Conservation (phyloP, 2,113 vertebrate species). For the Hemiprocne comata region DNA sequence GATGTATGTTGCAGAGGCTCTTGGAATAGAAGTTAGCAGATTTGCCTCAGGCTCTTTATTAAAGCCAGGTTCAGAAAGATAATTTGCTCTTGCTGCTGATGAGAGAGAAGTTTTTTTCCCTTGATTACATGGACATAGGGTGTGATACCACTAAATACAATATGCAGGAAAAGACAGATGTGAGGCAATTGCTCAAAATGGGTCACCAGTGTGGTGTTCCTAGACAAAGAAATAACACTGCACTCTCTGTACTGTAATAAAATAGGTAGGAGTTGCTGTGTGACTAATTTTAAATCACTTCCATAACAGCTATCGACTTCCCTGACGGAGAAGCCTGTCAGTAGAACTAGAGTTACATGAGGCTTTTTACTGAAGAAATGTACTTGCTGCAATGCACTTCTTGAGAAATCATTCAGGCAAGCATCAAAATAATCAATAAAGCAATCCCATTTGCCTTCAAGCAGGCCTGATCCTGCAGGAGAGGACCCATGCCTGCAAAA, state of each 20-base stretch:
- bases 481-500: not conserved
- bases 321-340: rapidly evolving
- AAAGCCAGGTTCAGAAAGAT: not conserved
- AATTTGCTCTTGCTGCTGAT: not conserved
- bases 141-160: constrained; percentile 4
- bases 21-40: not conserved
- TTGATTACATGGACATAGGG: not conserved
- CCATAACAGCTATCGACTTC: not conserved
- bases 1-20: not conserved
- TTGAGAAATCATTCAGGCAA: not conserved
- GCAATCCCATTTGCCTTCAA: not conserved
- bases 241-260: not conserved
- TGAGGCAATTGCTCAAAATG: not conserved
- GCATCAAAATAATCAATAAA: not conserved
- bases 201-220: not conserved
- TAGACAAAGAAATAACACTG: not conserved
- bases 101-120: constrained; percentile 26
- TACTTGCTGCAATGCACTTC: not conserved
- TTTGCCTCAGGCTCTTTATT: not conserved
- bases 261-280: not conserved
- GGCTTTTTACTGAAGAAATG: not conserved
- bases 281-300: not conserved
- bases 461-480: not conserved
- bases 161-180: not conserved
- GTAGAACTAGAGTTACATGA: not conserved